Evolutionary conservation across 1,140 invertebrate genomes (phyloP).

Genomic region (Cardiocondyla obscurior): DNA sequence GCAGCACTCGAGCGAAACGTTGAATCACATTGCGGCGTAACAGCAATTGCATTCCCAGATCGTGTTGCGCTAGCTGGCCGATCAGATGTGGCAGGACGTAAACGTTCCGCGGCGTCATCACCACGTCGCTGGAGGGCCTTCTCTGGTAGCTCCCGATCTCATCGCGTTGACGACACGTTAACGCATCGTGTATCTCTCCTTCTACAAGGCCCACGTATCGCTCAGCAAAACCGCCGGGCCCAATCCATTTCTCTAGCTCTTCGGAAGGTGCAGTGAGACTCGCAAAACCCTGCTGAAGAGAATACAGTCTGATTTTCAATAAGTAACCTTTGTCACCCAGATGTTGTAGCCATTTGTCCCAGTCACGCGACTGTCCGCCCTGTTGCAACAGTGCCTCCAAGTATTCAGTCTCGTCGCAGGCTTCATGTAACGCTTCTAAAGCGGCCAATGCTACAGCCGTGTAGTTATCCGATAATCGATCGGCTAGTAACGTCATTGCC

Average conservation of each 20-base stretch:
- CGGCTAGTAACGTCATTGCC: conserved; percentile 92
- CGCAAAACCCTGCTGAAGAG: conserved; percentile 88
- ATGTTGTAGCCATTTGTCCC: conserved; percentile 85
- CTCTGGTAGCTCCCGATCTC: conserved; percentile 92
- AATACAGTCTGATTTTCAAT: conserved; percentile 92
- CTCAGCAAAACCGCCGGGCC: conserved; percentile 78
- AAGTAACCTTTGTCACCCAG: conserved; percentile 93
- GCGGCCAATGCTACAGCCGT: conserved; percentile 91
- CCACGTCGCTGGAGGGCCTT: conserved; percentile 81
- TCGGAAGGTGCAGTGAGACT: conserved; percentile 77
- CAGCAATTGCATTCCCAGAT: conserved; percentile 89
- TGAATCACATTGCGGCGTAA: conserved; percentile 81
- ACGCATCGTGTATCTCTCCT: conserved; percentile 92
- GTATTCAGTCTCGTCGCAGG: conserved; percentile 93
- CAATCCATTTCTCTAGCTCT: conserved; percentile 82
- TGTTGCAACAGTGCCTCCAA: conserved; percentile 88
- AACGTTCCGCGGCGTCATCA: conserved; percentile 84
- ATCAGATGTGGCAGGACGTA: conserved; percentile 94
- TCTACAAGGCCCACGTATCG: conserved; percentile 95
- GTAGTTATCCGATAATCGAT: conserved; percentile 92
- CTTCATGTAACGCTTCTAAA: conserved; percentile 94
- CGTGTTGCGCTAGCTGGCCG: conserved; percentile 92
- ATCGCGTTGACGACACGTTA: conserved; percentile 92
- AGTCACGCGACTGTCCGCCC: conserved; percentile 67
- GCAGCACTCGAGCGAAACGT: conserved; percentile 75